These are phyloP conservation scores for Rhyacichthys aspro DNA, from an alignment of 2,797 vertebrate genomes.

Conservation along the genomic window DNA sequence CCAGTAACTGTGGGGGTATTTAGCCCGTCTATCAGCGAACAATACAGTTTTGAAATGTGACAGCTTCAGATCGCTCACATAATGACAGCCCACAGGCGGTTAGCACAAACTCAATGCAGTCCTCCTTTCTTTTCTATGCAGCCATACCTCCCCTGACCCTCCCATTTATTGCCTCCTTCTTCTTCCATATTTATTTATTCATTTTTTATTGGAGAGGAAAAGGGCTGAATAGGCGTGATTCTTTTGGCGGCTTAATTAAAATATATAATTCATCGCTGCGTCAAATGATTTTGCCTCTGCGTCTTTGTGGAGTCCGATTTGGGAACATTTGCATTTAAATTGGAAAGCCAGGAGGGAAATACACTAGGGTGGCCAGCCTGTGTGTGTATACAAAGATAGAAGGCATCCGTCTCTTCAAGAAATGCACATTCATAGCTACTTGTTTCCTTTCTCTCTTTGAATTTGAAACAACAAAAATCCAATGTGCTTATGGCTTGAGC, in stretches of 20 bases:
- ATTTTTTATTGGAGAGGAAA: conserved; percentile 73
- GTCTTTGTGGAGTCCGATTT: conserved; percentile 77
- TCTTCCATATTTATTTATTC: conserved; percentile 78
- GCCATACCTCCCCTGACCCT: conserved; percentile 41
- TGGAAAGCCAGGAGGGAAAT: conserved; percentile 79
- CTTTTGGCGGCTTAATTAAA: conserved; percentile 80
- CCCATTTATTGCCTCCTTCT: conserved; percentile 47
- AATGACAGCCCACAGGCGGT: conserved; percentile 67
- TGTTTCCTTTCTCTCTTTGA: conserved; percentile 11
- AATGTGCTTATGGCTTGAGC: neutral
- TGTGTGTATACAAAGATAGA: conserved; percentile 42
- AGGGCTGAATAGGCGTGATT: conserved; percentile 76
- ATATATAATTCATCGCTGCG: conserved; percentile 82
- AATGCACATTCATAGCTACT: conserved; percentile 30
- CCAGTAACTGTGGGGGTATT: conserved; percentile 57
- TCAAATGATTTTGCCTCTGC: conserved; percentile 75
- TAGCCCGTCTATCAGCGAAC: conserved; percentile 71
- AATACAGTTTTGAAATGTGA: conserved; percentile 78
- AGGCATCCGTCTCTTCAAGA: conserved; percentile 48
- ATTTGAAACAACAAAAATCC: conserved; percentile 22
- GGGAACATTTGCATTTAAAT: conserved; percentile 86
- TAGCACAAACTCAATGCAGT: conserved; percentile 64
- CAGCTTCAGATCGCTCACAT: conserved; percentile 74
- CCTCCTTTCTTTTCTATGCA: conserved; percentile 45
- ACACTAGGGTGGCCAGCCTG: conserved; percentile 44